phyloP scores from a whole-genome alignment of 2,888 invertebrate species.

The Amphiduros pacificus region DNA sequence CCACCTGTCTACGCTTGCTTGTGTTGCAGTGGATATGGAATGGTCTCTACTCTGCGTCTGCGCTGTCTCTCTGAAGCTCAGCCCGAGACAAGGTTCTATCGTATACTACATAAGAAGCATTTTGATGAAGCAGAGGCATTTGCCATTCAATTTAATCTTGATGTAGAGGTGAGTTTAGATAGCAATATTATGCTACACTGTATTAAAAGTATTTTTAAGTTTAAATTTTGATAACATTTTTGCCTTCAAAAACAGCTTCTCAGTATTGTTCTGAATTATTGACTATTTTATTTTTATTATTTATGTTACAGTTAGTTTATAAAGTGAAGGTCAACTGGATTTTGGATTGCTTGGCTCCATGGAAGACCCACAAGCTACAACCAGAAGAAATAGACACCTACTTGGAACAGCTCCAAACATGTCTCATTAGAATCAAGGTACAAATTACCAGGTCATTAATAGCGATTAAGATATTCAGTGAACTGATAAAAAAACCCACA shows the following conservation, averaged over 20 bases:
- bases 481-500: no score
- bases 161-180: constrained; percentile 40
- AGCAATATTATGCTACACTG: no score
- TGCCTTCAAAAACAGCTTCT: no score
- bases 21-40: not conserved
- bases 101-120: constrained; percentile 46
- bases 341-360: constrained; percentile 45
- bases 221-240: no score
- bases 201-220: no score
- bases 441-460: no score
- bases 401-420: constrained; percentile 32
- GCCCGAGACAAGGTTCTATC: constrained; percentile 46
- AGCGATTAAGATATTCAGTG: no score
- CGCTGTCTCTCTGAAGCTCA: constrained; percentile 47
- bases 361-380: constrained; percentile 36
- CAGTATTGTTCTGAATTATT: no score
- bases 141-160: constrained; percentile 43
- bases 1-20: not conserved
- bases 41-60: constrained; percentile 37
- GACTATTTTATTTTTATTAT: no score
- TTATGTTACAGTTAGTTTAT: constrained; percentile 42
- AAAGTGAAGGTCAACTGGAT: constrained; percentile 43
- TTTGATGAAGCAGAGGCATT: constrained; percentile 53
- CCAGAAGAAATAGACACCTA: constrained; percentile 17
- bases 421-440: no score